phyloP scores from a whole-genome alignment of 2,113 vertebrate genomes.

The Malaclemys terrapin region DNA sequence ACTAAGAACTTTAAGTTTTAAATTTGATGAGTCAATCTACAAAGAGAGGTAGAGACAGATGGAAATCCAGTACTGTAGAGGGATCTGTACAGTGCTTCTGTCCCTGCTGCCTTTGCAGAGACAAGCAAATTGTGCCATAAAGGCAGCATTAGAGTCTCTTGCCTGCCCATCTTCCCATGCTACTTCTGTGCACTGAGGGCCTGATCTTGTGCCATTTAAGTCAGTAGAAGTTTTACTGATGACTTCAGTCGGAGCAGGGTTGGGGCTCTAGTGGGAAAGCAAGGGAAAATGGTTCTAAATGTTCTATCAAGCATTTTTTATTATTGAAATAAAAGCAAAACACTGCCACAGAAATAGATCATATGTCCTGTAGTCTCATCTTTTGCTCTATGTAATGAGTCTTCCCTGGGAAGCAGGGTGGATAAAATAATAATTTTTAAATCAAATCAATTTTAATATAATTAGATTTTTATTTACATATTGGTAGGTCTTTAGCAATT shows the following conservation, averaged over 20 bases:
- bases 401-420: not conserved
- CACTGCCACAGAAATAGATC: slow-evolving; percentile 79
- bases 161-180: not conserved
- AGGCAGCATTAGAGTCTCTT: not conserved
- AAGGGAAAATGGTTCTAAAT: no score
- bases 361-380: slow-evolving; percentile 26
- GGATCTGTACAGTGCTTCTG: not conserved
- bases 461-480: not conserved
- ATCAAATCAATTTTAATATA: not conserved
- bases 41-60: not conserved
- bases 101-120: not conserved
- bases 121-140: not conserved
- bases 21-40: not conserved
- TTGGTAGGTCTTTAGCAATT: not conserved
- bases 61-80: not conserved
- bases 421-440: not conserved
- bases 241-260: no score
- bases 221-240: no score
- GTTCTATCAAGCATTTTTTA: slow-evolving; percentile 82
- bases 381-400: slow-evolving; percentile 45
- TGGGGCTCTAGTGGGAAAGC: no score
- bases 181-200: no score
- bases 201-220: no score
- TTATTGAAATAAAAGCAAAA: slow-evolving; percentile 88
- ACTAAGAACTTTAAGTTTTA: not conserved